phyloP scores from a whole-genome alignment of 2,113 vertebrate genomes.

The Sardina pilchardus region DNA sequence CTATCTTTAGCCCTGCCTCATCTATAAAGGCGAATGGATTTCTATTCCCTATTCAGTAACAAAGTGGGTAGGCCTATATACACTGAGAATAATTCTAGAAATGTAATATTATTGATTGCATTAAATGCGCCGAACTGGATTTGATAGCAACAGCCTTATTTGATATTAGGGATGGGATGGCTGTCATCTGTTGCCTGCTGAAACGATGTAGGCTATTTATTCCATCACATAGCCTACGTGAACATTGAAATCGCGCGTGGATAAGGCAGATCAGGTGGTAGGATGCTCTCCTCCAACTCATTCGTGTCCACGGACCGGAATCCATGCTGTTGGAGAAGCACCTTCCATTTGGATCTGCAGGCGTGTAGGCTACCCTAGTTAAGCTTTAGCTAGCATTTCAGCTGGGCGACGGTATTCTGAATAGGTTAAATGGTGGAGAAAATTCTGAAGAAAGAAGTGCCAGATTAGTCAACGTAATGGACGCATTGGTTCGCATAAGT shows the following conservation, averaged over 20 bases:
- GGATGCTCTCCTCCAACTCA: background rate
- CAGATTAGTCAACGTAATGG: constrained; percentile 59
- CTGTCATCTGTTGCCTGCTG: background rate
- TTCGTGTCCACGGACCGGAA: background rate
- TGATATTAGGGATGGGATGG: background rate
- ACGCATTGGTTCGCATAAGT: constrained; percentile 64
- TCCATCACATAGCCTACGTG: background rate
- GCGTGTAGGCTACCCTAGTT: background rate
- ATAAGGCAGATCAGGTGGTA: background rate
- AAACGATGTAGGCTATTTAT: background rate
- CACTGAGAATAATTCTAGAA: background rate
- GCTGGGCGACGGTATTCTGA: background rate
- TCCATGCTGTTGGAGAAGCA: background rate
- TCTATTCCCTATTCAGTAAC: no score
- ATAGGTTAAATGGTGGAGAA: background rate
- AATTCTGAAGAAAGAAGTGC: background rate
- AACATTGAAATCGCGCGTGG: background rate
- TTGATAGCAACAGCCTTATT: background rate
- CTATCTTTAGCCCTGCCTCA: no score
- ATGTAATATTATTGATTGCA: background rate
- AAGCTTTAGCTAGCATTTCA: background rate
- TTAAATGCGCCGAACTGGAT: no score
- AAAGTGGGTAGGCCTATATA: background rate
- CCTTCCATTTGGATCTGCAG: background rate
- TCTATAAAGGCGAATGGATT: no score